Evolutionary conservation across 2,888 invertebrate genomes (phyloP), one percentile per base, ranked within the genome.

Genomic region (Melanostoma scalare): DNA sequence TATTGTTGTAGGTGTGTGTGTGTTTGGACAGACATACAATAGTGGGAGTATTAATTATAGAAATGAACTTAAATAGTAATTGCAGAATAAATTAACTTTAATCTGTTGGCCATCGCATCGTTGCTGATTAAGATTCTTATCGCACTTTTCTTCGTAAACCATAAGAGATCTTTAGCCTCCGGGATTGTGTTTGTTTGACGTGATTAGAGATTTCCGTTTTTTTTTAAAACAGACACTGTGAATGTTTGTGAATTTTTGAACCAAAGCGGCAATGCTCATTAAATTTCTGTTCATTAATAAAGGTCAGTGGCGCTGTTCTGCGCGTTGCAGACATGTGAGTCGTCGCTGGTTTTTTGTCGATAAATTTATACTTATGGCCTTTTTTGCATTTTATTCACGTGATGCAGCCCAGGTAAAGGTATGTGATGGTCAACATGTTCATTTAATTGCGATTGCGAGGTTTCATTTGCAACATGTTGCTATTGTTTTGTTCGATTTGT

Each of bases 241-340:
- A 61, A 20, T 20, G 6, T 20, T 8, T 58, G 46, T 30, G 65
- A 74, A 48, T 65, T 42, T 56, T 74, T 74, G 65, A 65, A 74
- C 56, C 50, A 46, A 55, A 73, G 63, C 44, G 44, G 33, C 10
- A 73, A 74, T 55, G 10, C 65, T 65, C 53, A 56, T 50, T 74
- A 74, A 74, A 48, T 73, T 46, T 63, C 58, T 42, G 42, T 53
- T 33, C 40, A 42, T 36, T 46, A 58, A 71, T 63, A 58, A 77
- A 77, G 71, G 77, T 77, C 77, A 77, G 63, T 77, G 77, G 71
- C 71, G 77, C 71, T 63, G 38, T 48, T 63, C 63, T 63, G 31
- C 31, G 20, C 5, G 8, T 9, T 63, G 46, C 46, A 42, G 35
- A 33, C 38, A n/a, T 3, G 38, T 20, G 20, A 20, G 20, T 20